phyloP scores from a whole-genome alignment of 2,797 vertebrate species.

The Protonibea diacanthus region DNA sequence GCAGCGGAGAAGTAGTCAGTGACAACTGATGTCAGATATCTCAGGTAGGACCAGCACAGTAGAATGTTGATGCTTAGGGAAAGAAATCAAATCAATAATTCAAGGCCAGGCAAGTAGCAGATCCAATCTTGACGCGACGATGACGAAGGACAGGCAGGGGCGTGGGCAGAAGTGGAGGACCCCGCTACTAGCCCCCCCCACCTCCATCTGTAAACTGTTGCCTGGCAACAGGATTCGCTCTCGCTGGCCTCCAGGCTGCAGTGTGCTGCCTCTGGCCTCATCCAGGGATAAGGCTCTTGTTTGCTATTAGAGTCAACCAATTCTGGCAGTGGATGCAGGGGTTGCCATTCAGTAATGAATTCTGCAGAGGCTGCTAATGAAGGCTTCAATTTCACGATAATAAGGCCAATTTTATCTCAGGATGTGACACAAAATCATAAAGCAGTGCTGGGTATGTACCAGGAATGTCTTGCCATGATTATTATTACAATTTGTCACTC shows the following conservation, averaged over 20 bases:
- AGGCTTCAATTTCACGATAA: slow-evolving; percentile 43
- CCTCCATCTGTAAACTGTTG: slow-evolving; percentile 81
- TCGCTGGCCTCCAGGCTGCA: slow-evolving; percentile 82
- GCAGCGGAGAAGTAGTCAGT: background rate
- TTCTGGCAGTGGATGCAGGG: slow-evolving; percentile 59
- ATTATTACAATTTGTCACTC: slow-evolving; percentile 33
- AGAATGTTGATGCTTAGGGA: slow-evolving; percentile 40
- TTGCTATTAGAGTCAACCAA: slow-evolving; percentile 71
- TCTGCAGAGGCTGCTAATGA: slow-evolving; percentile 66
- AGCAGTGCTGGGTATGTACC: slow-evolving; percentile 8
- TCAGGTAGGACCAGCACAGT: slow-evolving; percentile 25
- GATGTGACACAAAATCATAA: slow-evolving; percentile 41
- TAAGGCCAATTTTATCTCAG: slow-evolving; percentile 25
- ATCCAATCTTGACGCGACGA: slow-evolving; percentile 70
- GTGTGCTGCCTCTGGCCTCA: slow-evolving; percentile 81
- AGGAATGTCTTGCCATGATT: slow-evolving; percentile 26
- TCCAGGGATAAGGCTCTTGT: slow-evolving; percentile 70
- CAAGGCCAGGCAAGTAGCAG: slow-evolving; percentile 69
- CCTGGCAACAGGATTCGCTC: slow-evolving; percentile 85
- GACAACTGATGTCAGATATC: slow-evolving; percentile 27
- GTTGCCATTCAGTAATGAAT: slow-evolving; percentile 55
- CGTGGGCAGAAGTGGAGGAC: slow-evolving; percentile 75
- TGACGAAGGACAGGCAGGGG: slow-evolving; percentile 75
- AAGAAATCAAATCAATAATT: slow-evolving; percentile 70
- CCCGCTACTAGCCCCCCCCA: slow-evolving; percentile 53